phyloP scores from a whole-genome alignment of 1,140 invertebrate species.

The Battus philenor region DNA sequence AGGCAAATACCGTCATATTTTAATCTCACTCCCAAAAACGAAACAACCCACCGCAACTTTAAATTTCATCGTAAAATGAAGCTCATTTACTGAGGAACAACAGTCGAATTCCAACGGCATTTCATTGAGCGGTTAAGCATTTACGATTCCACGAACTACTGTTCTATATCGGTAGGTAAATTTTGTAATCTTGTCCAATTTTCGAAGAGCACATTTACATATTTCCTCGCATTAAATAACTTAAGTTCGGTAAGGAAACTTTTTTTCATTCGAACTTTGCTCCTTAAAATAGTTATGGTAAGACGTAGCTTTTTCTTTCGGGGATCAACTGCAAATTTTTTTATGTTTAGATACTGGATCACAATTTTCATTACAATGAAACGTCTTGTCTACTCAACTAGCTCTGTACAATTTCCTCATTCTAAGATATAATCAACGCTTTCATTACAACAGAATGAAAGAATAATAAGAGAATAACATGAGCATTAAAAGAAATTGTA shows the following conservation, averaged over 20 bases:
- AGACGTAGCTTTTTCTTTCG: too few species aligned
- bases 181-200: slow-evolving; percentile 49
- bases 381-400: too few species aligned
- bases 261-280: slow-evolving; percentile 27
- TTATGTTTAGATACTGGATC: too few species aligned
- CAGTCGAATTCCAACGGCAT: neutral
- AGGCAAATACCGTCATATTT: slow-evolving; percentile 45
- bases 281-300: slow-evolving; percentile 19
- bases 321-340: too few species aligned
- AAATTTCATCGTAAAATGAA: slow-evolving; percentile 1
- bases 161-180: slow-evolving; percentile 44
- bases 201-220: slow-evolving; percentile 50
- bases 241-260: slow-evolving; percentile 25
- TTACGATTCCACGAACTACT: slow-evolving; percentile 15
- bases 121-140: neutral
- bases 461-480: slow-evolving; percentile 58
- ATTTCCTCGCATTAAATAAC: slow-evolving; percentile 37
- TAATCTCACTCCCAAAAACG: slow-evolving; percentile 19
- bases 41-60: neutral
- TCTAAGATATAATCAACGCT: slow-evolving; percentile 54
- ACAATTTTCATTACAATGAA: too few species aligned
- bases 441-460: slow-evolving; percentile 60
- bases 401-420: slow-evolving; percentile 38
- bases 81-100: neutral
- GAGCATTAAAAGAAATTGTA: slow-evolving; percentile 62